phyloP scores from a whole-genome alignment of 2,888 invertebrate genomes.

The Pristionchus japonicus region DNA sequence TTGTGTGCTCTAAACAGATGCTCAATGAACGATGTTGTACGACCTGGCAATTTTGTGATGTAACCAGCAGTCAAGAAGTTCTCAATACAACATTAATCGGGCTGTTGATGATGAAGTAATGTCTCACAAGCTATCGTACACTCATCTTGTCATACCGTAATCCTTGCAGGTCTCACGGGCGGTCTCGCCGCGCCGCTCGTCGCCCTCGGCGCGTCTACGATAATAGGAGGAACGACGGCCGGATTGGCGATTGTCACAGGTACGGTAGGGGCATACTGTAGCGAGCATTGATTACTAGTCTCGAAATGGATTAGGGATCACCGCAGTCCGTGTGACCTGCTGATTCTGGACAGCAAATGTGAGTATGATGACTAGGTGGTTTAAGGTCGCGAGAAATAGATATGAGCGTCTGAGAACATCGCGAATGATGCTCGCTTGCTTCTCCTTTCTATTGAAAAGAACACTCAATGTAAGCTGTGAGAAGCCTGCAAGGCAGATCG shows the following conservation, averaged over 20 bases:
- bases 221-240: background rate
- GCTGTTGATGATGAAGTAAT: background rate
- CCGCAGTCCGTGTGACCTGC: too few relatives aligned
- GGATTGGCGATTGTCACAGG: constrained; percentile 74
- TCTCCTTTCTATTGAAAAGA: too few relatives aligned
- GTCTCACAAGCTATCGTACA: too few relatives aligned
- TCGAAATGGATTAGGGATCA: too few relatives aligned
- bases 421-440: too few relatives aligned
- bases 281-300: background rate
- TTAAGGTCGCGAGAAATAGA: constrained; percentile 77
- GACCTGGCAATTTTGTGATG: background rate
- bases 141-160: background rate
- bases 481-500: too few relatives aligned
- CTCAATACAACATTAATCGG: background rate
- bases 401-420: constrained; percentile 78
- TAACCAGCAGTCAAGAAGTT: too few relatives aligned
- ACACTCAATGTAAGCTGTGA: too few relatives aligned
- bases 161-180: constrained; percentile 80
- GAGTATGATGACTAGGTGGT: constrained; percentile 64
- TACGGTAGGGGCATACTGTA: background rate
- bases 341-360: too few relatives aligned
- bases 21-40: background rate
- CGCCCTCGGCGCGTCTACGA: constrained; percentile 77
- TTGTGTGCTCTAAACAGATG: too few relatives aligned
- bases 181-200: constrained; percentile 82